Evolutionary conservation across 2,113 vertebrate species (phyloP), one percentile per base, ranked within the genome.

Genomic region (Aptenodytes forsteri): DNA sequence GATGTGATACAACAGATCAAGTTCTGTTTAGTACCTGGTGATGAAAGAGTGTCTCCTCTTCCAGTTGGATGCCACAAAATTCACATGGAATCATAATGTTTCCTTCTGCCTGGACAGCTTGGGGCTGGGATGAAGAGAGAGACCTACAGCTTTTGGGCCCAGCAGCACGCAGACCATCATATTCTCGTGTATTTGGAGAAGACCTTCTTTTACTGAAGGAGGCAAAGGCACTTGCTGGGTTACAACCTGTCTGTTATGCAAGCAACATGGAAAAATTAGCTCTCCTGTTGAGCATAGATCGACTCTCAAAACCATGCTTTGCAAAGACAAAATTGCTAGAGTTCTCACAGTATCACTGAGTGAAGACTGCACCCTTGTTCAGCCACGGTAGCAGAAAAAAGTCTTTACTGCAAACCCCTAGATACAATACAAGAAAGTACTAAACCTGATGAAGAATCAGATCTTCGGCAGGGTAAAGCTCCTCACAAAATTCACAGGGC

Each of bases 401-500:
- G 58, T 0, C 80, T 7, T 21, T 56, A 21, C 83, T 67, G 42
- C 56, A 70, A 62, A 27, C 4, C 15, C 62, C 52, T 3, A 20
- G 30, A 27, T 6, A 32, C 36, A 42, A 36, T 15, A 71, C 14
- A 16, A 56, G 56, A 30, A 61, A 26, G 12, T 65, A 61, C 87
- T 97, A 93, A 82, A 99, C 99, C 99, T 99, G 99, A 95, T 99
- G 99, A 94, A 99, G 98, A 97, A 99, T 99, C 25, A 99, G 99
- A 83, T 99, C 99, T 32, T 99, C 99, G 54, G 99, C 99, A 44
- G 99, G 99, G 98, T 99, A 99, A 65, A 99, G 98, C 97, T 99
- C 99, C 96, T 99, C 99, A 77, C 99, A 99, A 79, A 99, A 99
- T 93, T 99, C 99, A 89, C 99, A 99, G 4, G 99, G 99, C 95